phyloP scores from a whole-genome alignment of 2,888 invertebrate species.

The Unio pictorum region DNA sequence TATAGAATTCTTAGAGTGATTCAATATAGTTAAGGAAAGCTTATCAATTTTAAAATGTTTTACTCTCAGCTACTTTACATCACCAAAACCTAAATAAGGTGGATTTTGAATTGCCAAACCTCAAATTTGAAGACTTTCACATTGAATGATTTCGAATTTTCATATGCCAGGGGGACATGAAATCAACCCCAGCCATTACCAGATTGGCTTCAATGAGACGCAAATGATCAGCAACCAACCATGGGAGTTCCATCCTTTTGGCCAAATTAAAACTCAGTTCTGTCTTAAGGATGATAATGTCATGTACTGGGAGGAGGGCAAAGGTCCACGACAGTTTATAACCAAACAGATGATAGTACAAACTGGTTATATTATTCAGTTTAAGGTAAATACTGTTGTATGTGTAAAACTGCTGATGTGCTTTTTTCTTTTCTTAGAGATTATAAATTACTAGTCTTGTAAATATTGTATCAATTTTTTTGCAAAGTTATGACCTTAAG shows the following conservation, averaged over 20 bases:
- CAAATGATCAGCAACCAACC: slow-evolving; percentile 29
- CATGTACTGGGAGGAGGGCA: slow-evolving; percentile 61
- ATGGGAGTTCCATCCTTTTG: slow-evolving; percentile 68
- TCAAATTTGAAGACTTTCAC: too few relatives aligned
- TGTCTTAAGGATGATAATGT: slow-evolving; percentile 51
- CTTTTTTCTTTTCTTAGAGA: too few relatives aligned
- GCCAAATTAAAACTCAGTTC: slow-evolving; percentile 44
- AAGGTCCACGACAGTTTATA: slow-evolving; percentile 63
- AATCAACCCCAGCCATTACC: slow-evolving; percentile 67
- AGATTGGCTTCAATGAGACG: slow-evolving; percentile 63
- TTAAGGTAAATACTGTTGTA: slow-evolving; percentile 62
- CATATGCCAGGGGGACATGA: slow-evolving; percentile 64
- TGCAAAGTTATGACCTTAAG: too few relatives aligned
- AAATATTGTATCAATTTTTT: too few relatives aligned
- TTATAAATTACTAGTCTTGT: too few relatives aligned
- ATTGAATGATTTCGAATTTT: too few relatives aligned
- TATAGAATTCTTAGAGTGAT: too few relatives aligned
- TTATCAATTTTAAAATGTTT: too few relatives aligned
- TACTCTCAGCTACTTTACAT: too few relatives aligned
- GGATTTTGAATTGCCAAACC: too few relatives aligned
- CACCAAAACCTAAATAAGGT: too few relatives aligned
- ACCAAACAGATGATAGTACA: slow-evolving; percentile 71
- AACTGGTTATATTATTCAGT: slow-evolving; percentile 70
- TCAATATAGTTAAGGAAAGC: too few relatives aligned
- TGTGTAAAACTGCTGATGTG: neutral